Evolutionary conservation across 2,113 vertebrate species (phyloP), one percentile per base, ranked within the genome.

Genomic region (Platysteira castanea): DNA sequence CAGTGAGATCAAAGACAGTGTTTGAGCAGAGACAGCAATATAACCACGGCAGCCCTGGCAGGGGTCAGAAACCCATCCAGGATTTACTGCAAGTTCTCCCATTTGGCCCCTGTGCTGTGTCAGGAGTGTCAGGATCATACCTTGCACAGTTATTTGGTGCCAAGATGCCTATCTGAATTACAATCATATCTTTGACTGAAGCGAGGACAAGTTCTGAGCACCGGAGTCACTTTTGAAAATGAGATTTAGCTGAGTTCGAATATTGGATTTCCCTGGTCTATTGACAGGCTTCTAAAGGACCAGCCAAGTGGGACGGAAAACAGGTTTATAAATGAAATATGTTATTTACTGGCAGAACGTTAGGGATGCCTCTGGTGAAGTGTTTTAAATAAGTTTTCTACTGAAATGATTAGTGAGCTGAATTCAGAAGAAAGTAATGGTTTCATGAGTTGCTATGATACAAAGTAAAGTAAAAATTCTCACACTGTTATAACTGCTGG

Each of bases 371-470:
- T 85, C 70, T 90, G 65, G 46, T 89, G 74, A 79, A 96, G 65
- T 83, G n/a, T 87, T 96, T 76, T 87, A 89, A 79, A 64, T 87
- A 94, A 94, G 89, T 93, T 91, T 94, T 91, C 53, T 10, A 22
- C 57, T 70, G 84, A 94, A 96, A 86, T 93, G 50, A 79, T 87
- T 56, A 67, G 37, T 31, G 35, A 92, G 35, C 57, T 91, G 59
- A 94, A 95, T 95, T 92, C 57, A 93, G 60, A 84, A 88, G 93
- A 69, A 89, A 39, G 14, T 67, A 41, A 68, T 53, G 19, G 39
- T 28, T 85, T 95, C 46, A 65, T 81, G 89, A 93, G 93, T 95
- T 94, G 94, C 96, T 95, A 93, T 73, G 96, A 93, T 90, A 97
- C 82, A 71, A 90, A 91, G 80, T 68, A 81, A 92, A 95, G 65